Evolutionary conservation across 2,888 invertebrate genomes (phyloP), one percentile per base, ranked within the genome.

Genomic region (Marronus borbonicus): DNA sequence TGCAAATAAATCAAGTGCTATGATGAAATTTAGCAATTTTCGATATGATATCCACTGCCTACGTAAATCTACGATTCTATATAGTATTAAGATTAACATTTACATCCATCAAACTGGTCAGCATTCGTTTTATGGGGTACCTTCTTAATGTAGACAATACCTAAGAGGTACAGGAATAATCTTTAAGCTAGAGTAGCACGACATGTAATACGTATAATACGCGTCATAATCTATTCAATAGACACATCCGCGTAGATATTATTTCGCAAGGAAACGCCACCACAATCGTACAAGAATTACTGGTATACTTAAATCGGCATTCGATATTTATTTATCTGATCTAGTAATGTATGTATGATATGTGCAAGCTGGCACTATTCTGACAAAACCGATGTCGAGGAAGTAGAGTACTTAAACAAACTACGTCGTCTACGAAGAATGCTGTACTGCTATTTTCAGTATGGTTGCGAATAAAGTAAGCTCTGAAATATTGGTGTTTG

Each of bases 351-450:
- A 60, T 60, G 24, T 60, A 36, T 36, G 31, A 36, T 20, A 28
- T 24, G 28, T 14, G 60, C 8, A 60, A 60, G 5, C 7, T 24
- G 60, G 14, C 12, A 60, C 24, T 60, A 60, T 3, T 60, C 24
- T 60, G 3, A 12, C 24, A 10, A 5, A 7, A 12, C 24, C 12
- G 20, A 60, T 60, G 20, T 17, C 12, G 24, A 60, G 60, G 60
- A 60, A 60, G 60, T 28, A 60, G 12, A 60, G 12, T 24, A 60
- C 12, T 24, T 60, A 60, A 60, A 60, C 20, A 60, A 60, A 28
- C 60, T 20, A 52, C n/a, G 24, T 7, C 5, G 60, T 60, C 60
- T 10, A 12, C 10, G 3, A 8, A 10, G 60, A 60, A 60, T 60
- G 24, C 12, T 1, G 20, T 60, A 28, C 7, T 28, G 20, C 17